Percentiles rank a stretch among this genome's conserved stretches.
These are phyloP conservation scores for Homarus americanus DNA, from an alignment of 1,140 invertebrate genomes.

Conservation along the genomic window DNA sequence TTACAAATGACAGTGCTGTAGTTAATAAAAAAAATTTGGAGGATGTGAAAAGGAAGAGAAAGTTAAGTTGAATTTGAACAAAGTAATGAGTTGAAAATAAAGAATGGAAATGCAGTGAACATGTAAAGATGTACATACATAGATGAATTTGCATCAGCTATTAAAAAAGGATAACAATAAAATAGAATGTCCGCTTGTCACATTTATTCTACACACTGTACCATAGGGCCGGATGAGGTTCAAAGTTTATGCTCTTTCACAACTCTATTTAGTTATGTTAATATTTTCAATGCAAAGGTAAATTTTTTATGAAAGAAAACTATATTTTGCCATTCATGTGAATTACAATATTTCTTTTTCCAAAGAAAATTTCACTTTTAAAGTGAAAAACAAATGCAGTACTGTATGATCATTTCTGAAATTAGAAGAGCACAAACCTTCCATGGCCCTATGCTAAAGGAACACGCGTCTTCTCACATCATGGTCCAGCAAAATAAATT, in stretches of 20 bases:
- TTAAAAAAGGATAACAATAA: neutral
- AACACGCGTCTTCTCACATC: conserved; percentile 58
- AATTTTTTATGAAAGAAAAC: too few relatives aligned
- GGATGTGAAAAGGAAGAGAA: neutral
- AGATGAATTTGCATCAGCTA: neutral
- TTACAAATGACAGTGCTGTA: neutral
- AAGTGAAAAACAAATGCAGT: neutral
- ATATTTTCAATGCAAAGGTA: too few relatives aligned
- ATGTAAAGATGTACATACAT: neutral
- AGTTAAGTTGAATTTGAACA: too few relatives aligned
- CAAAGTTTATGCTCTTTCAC: conserved; percentile 35
- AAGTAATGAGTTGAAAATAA: too few relatives aligned
- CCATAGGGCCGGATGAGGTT: conserved; percentile 45
- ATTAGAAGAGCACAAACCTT: conserved; percentile 37
- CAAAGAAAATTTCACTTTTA: neutral
- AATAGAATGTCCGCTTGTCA: conserved; percentile 20
- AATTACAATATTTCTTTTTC: neutral
- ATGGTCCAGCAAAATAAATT: conserved; percentile 71
- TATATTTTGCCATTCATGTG: neutral
- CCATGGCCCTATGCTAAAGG: conserved; percentile 53
- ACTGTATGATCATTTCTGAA: too few relatives aligned
- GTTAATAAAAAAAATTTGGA: neutral
- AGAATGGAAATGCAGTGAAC: neutral
- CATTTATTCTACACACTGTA: conserved; percentile 63
- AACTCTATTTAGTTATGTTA: neutral